Conservation (phyloP, 2,888 invertebrate species). For the Drosophila kuntzei region DNA sequence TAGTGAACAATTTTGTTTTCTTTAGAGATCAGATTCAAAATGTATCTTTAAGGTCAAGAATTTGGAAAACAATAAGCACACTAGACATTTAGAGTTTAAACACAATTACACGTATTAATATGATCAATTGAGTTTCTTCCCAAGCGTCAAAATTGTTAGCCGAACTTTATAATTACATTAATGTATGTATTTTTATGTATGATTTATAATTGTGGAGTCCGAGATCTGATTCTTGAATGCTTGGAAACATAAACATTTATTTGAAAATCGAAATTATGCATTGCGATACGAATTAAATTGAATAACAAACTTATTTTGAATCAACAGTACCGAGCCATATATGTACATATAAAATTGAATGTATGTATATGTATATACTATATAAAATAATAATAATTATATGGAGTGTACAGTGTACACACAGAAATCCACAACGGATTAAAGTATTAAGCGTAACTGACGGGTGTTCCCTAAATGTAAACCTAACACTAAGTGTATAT, state of each 20-base stretch:
- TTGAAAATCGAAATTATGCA: constrained; percentile 34
- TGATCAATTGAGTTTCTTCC: constrained; percentile 29
- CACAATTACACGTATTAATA: constrained; percentile 22
- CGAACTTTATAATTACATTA: constrained; percentile 1
- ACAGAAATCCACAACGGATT: constrained; percentile 45
- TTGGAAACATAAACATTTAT: constrained; percentile 51
- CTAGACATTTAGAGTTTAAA: constrained; percentile 19
- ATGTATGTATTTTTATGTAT: too few species aligned
- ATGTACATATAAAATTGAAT: constrained; percentile 8
- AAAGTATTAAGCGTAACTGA: constrained; percentile 61
- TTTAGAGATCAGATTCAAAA: constrained; percentile 42
- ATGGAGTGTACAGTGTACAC: constrained; percentile 30
- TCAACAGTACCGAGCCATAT: constrained; percentile 27
- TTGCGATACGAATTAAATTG: constrained; percentile 23
- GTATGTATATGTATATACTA: background rate
- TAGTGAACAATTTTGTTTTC: constrained; percentile 33
- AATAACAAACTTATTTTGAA: constrained; percentile 43
- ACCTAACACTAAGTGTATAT: constrained; percentile 59
- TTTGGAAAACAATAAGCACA: constrained; percentile 35
- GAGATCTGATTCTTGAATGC: constrained; percentile 22
- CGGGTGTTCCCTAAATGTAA: constrained; percentile 36
- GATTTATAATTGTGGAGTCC: constrained; percentile 12
- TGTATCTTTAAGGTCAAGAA: constrained; percentile 35
- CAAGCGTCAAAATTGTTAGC: constrained; percentile 38
- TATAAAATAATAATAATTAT: background rate